These are phyloP conservation scores for Paramormyrops kingsleyae DNA, from an alignment of 2,113 vertebrate genomes.

Conservation along the genomic window DNA sequence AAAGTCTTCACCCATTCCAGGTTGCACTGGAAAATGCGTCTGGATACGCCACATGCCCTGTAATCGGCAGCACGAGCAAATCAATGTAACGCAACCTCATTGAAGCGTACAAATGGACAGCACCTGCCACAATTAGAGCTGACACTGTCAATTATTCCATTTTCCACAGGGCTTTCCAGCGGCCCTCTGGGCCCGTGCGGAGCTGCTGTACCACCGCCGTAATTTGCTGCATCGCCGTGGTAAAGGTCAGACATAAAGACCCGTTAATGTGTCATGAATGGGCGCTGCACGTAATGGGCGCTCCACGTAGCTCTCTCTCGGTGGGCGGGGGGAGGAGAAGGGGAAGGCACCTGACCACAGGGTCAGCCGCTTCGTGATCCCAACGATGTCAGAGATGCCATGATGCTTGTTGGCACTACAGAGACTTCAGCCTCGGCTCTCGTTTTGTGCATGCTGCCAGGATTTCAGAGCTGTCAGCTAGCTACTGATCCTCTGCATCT, in stretches of 20 bases:
- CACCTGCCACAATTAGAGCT: not conserved
- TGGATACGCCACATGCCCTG: not conserved
- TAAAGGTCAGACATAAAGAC: constrained; percentile 24
- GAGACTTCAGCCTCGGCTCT: constrained; percentile 27
- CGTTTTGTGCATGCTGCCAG: constrained; percentile 7
- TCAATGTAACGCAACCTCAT: not conserved
- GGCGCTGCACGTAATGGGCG: not conserved
- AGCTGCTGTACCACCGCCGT: constrained; percentile 10
- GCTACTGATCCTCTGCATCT: not conserved
- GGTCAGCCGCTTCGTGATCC: constrained; percentile 26
- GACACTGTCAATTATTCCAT: constrained; percentile 30
- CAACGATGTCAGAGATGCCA: not conserved
- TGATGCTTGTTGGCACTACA: not conserved
- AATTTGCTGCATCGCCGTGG: constrained; percentile 21
- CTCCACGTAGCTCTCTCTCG: not conserved
- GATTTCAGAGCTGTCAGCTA: not conserved
- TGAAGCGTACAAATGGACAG: not conserved
- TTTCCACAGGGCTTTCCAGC: constrained; percentile 25
- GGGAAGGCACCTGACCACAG: not conserved
- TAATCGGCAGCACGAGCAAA: no score
- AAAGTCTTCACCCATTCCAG: not conserved
- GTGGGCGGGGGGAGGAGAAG: not conserved
- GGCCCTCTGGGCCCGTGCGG: constrained; percentile 11
- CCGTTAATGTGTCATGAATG: constrained; percentile 22
- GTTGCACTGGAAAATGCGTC: not conserved